These are phyloP conservation scores for Aphodius sticticus DNA, from an alignment of 2,888 invertebrate species.

Conservation along the genomic window DNA sequence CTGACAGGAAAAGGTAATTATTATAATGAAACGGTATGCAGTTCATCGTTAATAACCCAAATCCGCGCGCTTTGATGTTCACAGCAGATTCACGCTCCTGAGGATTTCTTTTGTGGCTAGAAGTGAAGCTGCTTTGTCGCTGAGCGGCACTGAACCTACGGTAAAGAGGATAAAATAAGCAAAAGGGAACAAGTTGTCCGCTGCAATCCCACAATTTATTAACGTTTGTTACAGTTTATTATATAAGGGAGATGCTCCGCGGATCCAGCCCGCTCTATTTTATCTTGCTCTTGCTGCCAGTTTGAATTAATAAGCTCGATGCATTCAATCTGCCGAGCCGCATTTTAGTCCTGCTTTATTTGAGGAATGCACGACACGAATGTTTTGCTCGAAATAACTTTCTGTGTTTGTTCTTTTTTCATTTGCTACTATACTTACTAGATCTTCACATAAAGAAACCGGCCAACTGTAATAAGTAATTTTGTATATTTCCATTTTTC, in stretches of 20 bases:
- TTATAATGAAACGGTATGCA: background rate
- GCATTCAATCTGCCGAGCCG: background rate
- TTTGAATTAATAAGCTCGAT: background rate
- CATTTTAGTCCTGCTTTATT: background rate
- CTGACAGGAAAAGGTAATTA: background rate
- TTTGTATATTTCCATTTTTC: no score
- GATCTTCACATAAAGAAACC: no score
- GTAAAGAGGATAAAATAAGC: background rate
- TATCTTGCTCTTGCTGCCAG: background rate
- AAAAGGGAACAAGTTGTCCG: constrained; percentile 13
- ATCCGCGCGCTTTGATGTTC: background rate
- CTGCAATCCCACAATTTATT: constrained; percentile 28
- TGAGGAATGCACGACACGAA: background rate
- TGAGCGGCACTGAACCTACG: background rate
- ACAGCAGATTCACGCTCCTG: background rate
- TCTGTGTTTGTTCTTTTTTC: background rate
- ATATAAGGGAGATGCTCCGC: constrained; percentile 20
- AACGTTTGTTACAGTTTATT: constrained; percentile 31
- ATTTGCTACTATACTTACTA: no score
- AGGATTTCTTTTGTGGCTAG: background rate
- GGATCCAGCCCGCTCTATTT: background rate
- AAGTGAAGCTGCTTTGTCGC: background rate
- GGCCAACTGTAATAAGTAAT: no score
- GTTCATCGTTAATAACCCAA: constrained; percentile 4
- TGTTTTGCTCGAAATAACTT: background rate